Evolutionary conservation across 2,888 invertebrate genomes (phyloP), one percentile per base, ranked within the genome.

Genomic region (Agrochola circellaris): DNA sequence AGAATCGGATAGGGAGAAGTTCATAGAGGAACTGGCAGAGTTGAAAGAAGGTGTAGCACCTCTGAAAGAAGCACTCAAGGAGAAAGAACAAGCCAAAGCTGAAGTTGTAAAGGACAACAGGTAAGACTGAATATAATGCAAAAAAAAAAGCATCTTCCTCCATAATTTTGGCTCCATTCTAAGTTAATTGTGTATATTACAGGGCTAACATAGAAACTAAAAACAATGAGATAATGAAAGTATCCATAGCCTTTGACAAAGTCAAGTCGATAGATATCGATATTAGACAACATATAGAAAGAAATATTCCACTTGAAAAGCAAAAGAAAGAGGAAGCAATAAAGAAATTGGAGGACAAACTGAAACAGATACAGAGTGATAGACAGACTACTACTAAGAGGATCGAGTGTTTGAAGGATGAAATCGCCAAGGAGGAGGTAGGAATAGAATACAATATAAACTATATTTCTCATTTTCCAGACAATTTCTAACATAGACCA

Each of bases 381-480:
- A 93, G 97, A 65, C 95, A 96, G 79, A 93, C 94, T 4, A 94
- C 97, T 15, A 94, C 95, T 3, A 95, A 97, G 81, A 94, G 95
- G 76, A 96, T 98, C 58, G 97, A 97, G 42, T 92, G 92, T 13
- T 92, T 98, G 62, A 97, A 97, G 89, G 97, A 97, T 84, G 97
- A 97, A 86, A 95, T 97, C 30, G 95, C 97, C 0, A 97, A 97
- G 89, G 97, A 97, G 84, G 97, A 95, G 92, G 97, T 95, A 88
- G 90, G 82, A 73, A 56, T n/a, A 70, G 11, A 54, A 48, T 67
- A 26, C 8, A n/a, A 73, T 45, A 73, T 20, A 20, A 17, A n/a
- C 15, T 7, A 45, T n/a, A 71, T 51, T 38, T 42, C 8, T 73
- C 4, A 45, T 20, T 20, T 34, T 34, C 0, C 23, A 13, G 2